Percentiles rank a stretch among this genome's conserved stretches.
Conservation (phyloP, 2,888 invertebrate genomes). For the Drosophila vallismaia region DNA sequence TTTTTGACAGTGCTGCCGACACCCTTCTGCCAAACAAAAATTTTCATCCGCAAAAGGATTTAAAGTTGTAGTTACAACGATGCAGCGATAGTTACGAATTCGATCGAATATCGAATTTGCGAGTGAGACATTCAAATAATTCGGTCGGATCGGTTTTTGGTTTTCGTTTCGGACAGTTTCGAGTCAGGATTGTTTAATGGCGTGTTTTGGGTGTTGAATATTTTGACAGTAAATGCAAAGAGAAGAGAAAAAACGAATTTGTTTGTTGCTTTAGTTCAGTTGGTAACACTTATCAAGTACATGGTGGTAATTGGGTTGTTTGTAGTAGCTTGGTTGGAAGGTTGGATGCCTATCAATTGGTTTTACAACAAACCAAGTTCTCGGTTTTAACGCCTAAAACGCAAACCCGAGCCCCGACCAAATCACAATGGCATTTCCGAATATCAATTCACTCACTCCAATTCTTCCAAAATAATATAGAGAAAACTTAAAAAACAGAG, state of each 20-base stretch:
- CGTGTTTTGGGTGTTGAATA: constrained; percentile 35
- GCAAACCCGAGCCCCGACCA: not conserved
- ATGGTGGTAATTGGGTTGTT: constrained; percentile 17
- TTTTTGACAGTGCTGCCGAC: not conserved
- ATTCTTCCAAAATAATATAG: constrained; percentile 10
- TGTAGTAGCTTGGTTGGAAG: constrained; percentile 22
- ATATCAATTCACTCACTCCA: not conserved
- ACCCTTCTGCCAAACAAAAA: constrained; percentile 1
- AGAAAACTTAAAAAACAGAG: not conserved
- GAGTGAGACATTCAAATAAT: constrained; percentile 1
- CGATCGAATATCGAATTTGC: not conserved
- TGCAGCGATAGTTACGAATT: not conserved
- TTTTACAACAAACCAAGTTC: not conserved
- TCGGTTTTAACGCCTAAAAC: constrained; percentile 1
- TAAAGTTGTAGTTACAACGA: not conserved
- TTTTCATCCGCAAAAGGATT: constrained; percentile 1
- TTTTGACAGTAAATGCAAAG: constrained; percentile 67
- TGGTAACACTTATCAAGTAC: constrained; percentile 63
- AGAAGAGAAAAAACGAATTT: constrained; percentile 70
- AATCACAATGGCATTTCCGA: not conserved
- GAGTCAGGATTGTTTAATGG: constrained; percentile 15
- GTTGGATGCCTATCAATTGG: constrained; percentile 7
- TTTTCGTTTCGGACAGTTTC: constrained; percentile 35
- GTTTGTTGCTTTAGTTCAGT: constrained; percentile 68
- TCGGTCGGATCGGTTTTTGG: constrained; percentile 16